phyloP scores from a whole-genome alignment of 2,113 vertebrate genomes.

The Axis porcinus region DNA sequence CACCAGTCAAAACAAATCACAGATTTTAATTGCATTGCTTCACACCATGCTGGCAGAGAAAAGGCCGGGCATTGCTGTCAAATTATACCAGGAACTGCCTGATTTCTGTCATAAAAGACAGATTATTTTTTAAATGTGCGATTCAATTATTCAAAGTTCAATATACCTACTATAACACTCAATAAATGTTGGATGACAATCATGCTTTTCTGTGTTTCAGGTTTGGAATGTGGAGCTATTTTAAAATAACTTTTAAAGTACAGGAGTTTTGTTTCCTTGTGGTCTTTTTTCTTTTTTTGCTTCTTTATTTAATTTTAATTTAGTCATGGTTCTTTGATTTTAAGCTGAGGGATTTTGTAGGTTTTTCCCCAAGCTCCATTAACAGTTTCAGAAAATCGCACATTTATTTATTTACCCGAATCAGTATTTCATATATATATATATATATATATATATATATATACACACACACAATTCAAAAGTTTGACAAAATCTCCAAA shows the following conservation, averaged over 20 bases:
- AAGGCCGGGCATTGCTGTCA: slow-evolving; percentile 51
- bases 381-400: slow-evolving; percentile 20
- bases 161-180: slow-evolving; percentile 28
- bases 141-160: slow-evolving; percentile 71
- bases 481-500: neutral
- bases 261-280: neutral
- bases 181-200: slow-evolving; percentile 48
- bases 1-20: slow-evolving; percentile 50
- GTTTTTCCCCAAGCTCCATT: neutral
- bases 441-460: neutral
- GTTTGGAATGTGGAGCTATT: slow-evolving; percentile 22
- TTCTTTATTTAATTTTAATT: neutral
- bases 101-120: slow-evolving; percentile 69
- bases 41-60: slow-evolving; percentile 24
- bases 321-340: neutral
- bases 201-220: slow-evolving; percentile 11
- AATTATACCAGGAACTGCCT: slow-evolving; percentile 60
- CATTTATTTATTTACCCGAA: slow-evolving; percentile 1
- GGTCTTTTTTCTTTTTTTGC: slow-evolving; percentile 1
- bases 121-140: slow-evolving; percentile 68
- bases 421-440: neutral
- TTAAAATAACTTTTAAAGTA: slow-evolving; percentile 9
- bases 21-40: slow-evolving; percentile 65
- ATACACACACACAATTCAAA: neutral
- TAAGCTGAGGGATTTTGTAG: neutral